phyloP scores from a whole-genome alignment of 2,797 vertebrate species.

The Notolepis coatsorum region DNA sequence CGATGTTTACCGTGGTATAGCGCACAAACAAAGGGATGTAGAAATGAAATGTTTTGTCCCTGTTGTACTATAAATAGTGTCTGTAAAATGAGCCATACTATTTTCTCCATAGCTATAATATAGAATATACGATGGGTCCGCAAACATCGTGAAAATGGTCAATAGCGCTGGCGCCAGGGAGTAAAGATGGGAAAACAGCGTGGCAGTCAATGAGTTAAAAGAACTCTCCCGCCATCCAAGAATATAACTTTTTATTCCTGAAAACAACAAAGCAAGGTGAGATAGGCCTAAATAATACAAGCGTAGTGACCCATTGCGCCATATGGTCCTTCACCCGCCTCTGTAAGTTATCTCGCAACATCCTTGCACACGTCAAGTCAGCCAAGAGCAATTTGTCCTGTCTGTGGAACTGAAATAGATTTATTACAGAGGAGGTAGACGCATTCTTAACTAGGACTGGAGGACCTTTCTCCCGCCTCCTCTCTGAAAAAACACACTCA shows the following conservation, averaged over 20 bases:
- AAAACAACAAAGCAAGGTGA: conserved; percentile 13
- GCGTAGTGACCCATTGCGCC: not conserved
- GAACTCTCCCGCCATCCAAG: not conserved
- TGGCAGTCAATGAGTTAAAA: no score
- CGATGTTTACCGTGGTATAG: no score
- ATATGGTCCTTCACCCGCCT: conserved; percentile 19
- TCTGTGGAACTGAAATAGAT: conserved; percentile 66
- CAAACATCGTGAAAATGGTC: no score
- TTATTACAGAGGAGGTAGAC: conserved; percentile 55
- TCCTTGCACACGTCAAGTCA: conserved; percentile 58
- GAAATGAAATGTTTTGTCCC: no score
- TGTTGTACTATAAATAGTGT: no score
- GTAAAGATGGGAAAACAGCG: no score
- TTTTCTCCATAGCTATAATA: no score
- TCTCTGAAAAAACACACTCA: conserved; percentile 25
- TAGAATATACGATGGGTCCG: no score
- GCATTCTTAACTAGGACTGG: conserved; percentile 47
- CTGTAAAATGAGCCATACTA: no score
- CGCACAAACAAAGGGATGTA: no score
- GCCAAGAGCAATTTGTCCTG: conserved; percentile 75
- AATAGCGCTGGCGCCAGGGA: no score
- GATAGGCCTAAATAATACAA: conserved; percentile 19
- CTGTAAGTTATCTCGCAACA: conserved; percentile 35
- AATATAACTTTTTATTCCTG: conserved; percentile 5
- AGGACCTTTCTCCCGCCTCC: not conserved